A percentile compares a stretch with the other conserved stretches of the same genome.
phyloP scores from a whole-genome alignment of 2,113 vertebrate genomes.

The Mastomys natalensis region DNA sequence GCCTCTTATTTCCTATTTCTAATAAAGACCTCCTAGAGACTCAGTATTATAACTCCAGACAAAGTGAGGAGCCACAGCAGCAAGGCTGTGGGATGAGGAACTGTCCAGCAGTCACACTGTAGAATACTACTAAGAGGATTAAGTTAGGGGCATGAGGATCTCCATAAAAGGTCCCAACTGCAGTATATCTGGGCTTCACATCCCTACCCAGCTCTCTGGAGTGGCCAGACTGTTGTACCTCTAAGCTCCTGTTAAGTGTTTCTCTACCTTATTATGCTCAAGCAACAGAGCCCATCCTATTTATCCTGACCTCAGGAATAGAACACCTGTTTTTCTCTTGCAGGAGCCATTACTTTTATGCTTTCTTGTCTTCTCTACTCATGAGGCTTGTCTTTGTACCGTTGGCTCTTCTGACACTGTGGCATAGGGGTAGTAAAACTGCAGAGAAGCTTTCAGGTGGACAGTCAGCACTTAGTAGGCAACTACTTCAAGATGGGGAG shows the following conservation, averaged over 20 bases:
- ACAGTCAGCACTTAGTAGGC: neutral
- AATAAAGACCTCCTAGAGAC: neutral
- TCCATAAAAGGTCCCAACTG: neutral
- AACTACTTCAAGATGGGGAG: neutral
- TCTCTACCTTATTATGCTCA: neutral
- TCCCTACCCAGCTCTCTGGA: neutral
- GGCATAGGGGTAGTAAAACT: neutral
- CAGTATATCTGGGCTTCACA: neutral
- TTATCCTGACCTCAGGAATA: neutral
- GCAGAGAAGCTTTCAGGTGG: neutral
- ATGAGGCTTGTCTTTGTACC: neutral
- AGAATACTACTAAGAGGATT: neutral
- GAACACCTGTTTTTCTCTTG: neutral
- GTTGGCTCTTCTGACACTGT: neutral
- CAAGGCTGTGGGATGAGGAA: neutral
- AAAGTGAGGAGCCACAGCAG: neutral
- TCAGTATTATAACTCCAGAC: neutral
- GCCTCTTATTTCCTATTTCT: neutral
- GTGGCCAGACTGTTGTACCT: neutral
- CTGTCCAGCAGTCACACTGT: neutral
- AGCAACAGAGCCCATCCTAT: neutral
- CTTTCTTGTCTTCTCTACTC: neutral
- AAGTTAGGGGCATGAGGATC: neutral
- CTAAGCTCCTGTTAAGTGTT: neutral
- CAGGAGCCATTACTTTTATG: neutral